Conservation (phyloP, 2,797 vertebrate genomes). For the Chaetodon trifasciatus region DNA sequence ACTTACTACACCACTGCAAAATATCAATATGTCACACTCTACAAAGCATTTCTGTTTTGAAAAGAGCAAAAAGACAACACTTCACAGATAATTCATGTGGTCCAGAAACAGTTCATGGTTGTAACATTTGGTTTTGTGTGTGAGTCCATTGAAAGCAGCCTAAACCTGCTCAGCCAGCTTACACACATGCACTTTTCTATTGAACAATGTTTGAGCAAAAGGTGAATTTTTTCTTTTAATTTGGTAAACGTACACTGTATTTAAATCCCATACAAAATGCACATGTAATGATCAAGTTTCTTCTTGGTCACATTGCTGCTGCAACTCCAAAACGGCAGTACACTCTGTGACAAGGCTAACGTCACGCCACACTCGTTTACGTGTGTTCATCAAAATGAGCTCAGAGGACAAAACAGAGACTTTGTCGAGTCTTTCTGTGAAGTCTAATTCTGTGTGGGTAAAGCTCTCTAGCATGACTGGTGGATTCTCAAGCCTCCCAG, state of each 20-base stretch:
- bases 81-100: neutral
- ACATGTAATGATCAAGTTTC: too few relatives aligned
- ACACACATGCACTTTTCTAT: neutral
- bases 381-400: too few relatives aligned
- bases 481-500: slow-evolving; percentile 13
- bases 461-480: neutral
- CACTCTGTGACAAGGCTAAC: neutral
- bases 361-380: neutral
- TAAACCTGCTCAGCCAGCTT: neutral
- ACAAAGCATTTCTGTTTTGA: neutral
- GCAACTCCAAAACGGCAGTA: neutral
- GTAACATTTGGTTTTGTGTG: neutral
- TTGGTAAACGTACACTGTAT: neutral
- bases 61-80: neutral
- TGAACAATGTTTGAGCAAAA: neutral
- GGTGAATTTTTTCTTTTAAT: neutral
- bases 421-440: neutral
- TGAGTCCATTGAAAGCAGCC: neutral
- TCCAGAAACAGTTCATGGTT: neutral
- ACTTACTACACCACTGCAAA: neutral
- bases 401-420: neutral
- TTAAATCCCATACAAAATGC: neutral
- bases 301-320: too few relatives aligned
- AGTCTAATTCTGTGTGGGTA: neutral
- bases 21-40: neutral